Conservation (phyloP, 2,797 vertebrate species). For the Acipenser transmontanus region DNA sequence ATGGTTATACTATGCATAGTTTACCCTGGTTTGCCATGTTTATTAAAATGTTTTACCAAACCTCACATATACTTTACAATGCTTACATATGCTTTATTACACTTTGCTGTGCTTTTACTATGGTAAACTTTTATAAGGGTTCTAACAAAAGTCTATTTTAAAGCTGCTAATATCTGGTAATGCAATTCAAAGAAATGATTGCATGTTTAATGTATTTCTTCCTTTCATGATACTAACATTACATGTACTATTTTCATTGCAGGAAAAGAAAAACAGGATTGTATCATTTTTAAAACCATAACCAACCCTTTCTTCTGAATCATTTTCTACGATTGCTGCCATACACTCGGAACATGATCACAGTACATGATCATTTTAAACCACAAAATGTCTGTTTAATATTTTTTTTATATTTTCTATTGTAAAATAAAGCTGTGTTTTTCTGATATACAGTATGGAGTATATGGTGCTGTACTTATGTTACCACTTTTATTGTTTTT, state of each 20-base stretch:
- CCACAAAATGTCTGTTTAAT: constrained; percentile 47
- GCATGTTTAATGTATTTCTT: constrained; percentile 22
- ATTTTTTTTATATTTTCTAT: constrained; percentile 58
- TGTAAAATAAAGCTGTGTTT: constrained; percentile 86
- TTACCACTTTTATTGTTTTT: constrained; percentile 58
- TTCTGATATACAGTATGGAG: constrained; percentile 74
- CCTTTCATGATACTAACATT: constrained; percentile 4
- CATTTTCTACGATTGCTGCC: constrained; percentile 18
- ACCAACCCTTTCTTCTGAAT: constrained; percentile 27
- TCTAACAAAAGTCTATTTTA: not conserved
- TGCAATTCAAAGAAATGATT: not conserved
- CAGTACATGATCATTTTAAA: constrained; percentile 34
- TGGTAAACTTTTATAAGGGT: no score
- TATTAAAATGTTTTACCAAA: constrained; percentile 1
- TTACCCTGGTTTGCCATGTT: no score
- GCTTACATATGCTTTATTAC: no score
- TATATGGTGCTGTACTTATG: constrained; percentile 70
- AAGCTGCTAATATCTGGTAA: no score
- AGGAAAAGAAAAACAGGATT: constrained; percentile 87
- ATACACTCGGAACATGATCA: constrained; percentile 42
- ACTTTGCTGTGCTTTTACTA: no score
- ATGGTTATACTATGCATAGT: no score
- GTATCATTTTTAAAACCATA: constrained; percentile 68
- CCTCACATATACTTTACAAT: not conserved
- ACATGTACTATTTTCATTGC: constrained; percentile 32